Conservation (phyloP, 2,113 vertebrate species). For the Nyctibius bracteatus region DNA sequence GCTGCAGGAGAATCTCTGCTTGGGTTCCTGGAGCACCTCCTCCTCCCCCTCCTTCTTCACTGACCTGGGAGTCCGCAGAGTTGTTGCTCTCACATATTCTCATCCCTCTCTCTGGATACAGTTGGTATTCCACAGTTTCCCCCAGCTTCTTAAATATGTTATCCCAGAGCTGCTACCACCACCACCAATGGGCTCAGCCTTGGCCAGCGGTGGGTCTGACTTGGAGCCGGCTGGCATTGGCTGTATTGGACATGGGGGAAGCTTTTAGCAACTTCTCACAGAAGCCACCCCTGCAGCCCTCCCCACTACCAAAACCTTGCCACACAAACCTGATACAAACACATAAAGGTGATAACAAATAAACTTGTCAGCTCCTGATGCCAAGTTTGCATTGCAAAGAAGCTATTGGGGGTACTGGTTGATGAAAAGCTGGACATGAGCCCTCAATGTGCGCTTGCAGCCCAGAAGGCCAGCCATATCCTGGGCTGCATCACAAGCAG, state of each 20-base stretch:
- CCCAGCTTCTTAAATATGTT: not conserved
- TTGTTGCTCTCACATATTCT: not conserved
- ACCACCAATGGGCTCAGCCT: not conserved
- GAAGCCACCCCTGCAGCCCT: not conserved
- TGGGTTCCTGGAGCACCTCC: not conserved
- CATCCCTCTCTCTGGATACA: not conserved
- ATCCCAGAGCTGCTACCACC: not conserved
- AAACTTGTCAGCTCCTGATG: not conserved
- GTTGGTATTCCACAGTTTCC: not conserved
- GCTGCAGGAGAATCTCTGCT: not conserved
- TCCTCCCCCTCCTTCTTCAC: not conserved
- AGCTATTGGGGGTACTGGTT: no score
- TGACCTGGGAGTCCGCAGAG: no score
- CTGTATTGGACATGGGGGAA: not conserved
- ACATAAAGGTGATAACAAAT: not conserved
- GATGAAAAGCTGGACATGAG: no score
- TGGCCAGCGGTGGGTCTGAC: no score
- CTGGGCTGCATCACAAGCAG: no score
- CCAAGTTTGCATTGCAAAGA: not conserved
- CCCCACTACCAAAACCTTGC: not conserved
- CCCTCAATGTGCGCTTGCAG: no score
- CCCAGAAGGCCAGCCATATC: no score
- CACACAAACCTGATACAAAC: not conserved
- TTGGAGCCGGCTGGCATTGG: not conserved
- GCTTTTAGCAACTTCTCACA: not conserved